Evolutionary conservation across 2,888 invertebrate species (phyloP), one percentile per base, ranked within the genome.

Genomic region (Micoletzkya japonica): DNA sequence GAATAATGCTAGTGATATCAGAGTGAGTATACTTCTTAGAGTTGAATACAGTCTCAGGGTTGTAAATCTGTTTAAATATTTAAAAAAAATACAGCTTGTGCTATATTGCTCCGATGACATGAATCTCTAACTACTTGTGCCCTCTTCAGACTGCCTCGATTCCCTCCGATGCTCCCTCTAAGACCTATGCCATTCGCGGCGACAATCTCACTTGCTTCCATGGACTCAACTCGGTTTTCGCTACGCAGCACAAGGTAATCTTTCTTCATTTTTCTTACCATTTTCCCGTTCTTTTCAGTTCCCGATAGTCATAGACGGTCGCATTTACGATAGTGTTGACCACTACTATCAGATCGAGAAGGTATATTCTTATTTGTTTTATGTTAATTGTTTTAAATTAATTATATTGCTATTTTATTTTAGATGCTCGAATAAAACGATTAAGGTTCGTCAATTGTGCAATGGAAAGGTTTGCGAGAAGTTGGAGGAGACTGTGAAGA

Each of bases 281-380:
- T 56, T 32, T 59, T 24, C 49, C 20, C n/a, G n/a, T n/a, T 61
- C 26, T 44, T 71, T 70, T 39, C 52, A 74, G 73, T 71, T 74
- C 63, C 79, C 79, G 4, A 75, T 79, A 2, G 59, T 77, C 32
- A 70, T 79, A 36, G 79, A 78, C 17, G 69, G 68, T 2, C 50
- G 54, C 10, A 74, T 79, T 34, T 79, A 78, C 72, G 71, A 70
- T 39, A 76, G 75, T 58, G 71, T 75, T 44, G 79, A 79, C 54
- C 79, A 79, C 61, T 79, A 72, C 69, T 79, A 79, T 56, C 79
- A 79, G 66, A 73, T 73, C 50, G 58, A 70, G 56, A 79, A 79
- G 68, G 72, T 77, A 34, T 28, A 4, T 4, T 10, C n/a, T 44
- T 24, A 24, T 44, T 30, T 6, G 7, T 39, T 37, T 14, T 37